Conservation (phyloP, 2,888 invertebrate species). For the Trichacis sp. region DNA sequence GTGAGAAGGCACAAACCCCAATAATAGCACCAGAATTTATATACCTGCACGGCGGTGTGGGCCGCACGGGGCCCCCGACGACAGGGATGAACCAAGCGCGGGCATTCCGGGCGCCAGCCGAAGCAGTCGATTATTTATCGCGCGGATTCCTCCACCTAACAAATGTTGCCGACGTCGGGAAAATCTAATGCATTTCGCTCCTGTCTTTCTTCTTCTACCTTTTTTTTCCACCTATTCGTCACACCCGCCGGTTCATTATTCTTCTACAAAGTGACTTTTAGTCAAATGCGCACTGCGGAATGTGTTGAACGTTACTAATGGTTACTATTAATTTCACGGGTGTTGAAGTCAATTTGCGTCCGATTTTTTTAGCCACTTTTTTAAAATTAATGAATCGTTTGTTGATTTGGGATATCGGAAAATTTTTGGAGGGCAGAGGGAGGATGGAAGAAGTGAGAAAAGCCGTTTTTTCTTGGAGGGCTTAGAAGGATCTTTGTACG, state of each 20-base stretch:
- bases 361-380: too few relatives aligned
- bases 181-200: background rate
- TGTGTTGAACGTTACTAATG: background rate
- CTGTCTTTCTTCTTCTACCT: too few relatives aligned
- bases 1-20: constrained; percentile 65
- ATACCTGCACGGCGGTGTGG: constrained; percentile 66
- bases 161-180: background rate
- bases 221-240: background rate
- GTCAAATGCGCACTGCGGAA: background rate
- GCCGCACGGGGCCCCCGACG: constrained; percentile 39
- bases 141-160: background rate
- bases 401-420: too few relatives aligned
- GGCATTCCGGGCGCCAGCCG: constrained; percentile 26
- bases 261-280: background rate
- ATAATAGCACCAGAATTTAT: constrained; percentile 69
- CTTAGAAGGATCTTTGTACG: background rate
- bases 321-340: background rate
- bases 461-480: background rate
- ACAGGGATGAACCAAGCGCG: constrained; percentile 47
- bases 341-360: too few relatives aligned
- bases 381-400: too few relatives aligned
- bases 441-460: background rate
- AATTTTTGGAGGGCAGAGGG: too few relatives aligned
- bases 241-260: background rate
- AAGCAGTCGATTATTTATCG: constrained; percentile 8